These are phyloP conservation scores for Thaleichthys pacificus DNA, from an alignment of 2,797 vertebrate genomes.

Conservation along the genomic window DNA sequence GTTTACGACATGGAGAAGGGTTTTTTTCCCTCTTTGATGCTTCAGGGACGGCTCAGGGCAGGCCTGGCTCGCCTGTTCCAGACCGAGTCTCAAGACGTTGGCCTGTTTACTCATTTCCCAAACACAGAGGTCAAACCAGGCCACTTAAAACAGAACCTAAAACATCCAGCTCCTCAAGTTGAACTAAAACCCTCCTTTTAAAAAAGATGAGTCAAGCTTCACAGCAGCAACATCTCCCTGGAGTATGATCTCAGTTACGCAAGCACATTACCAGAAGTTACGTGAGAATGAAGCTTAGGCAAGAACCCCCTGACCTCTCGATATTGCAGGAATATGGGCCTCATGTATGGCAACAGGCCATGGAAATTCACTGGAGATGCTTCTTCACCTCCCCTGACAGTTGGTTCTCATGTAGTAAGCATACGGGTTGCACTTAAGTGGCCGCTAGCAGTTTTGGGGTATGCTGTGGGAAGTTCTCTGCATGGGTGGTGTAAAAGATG, in stretches of 20 bases:
- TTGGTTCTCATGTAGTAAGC: not conserved
- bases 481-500: not conserved
- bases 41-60: too few species aligned
- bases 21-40: not conserved
- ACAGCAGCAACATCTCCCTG: slow-evolving; percentile 37
- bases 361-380: not conserved
- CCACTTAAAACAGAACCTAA: slow-evolving; percentile 43
- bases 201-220: slow-evolving; percentile 34
- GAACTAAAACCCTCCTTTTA: slow-evolving; percentile 18
- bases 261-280: not conserved
- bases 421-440: not conserved
- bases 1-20: not conserved
- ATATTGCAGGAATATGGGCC: not conserved
- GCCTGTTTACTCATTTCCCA: slow-evolving; percentile 43
- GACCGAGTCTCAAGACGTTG: slow-evolving; percentile 31
- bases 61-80: not conserved
- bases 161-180: slow-evolving; percentile 35
- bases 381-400: not conserved
- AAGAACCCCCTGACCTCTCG: not conserved
- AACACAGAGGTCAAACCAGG: slow-evolving; percentile 50
- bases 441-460: not conserved
- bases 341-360: not conserved
- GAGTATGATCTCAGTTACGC: slow-evolving; percentile 28
- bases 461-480: not conserved
- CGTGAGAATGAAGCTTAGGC: too few species aligned